Evolutionary conservation across 2,888 invertebrate genomes (phyloP).

Genomic region (Macaria notata): DNA sequence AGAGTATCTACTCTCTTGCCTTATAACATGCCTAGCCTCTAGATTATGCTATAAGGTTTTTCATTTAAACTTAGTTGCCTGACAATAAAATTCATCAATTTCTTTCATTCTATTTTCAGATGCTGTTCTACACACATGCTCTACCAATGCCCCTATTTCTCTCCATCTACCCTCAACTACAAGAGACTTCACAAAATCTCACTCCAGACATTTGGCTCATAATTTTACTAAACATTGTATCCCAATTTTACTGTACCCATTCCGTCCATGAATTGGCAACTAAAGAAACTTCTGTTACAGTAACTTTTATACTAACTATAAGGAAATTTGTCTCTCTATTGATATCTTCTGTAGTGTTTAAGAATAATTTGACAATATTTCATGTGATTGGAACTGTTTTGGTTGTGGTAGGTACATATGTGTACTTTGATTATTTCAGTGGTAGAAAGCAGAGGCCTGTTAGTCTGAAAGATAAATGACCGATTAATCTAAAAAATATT

Average conservation of each 20-base stretch:
- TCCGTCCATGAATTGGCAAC: slow-evolving; percentile 70
- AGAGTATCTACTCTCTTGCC: no score
- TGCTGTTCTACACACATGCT: slow-evolving; percentile 71
- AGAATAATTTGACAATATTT: slow-evolving; percentile 64
- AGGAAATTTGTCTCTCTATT: slow-evolving; percentile 68
- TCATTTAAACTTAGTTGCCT: no score
- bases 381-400: slow-evolving; percentile 63
- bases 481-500: background rate
- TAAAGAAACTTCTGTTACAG: slow-evolving; percentile 66
- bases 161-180: slow-evolving; percentile 55
- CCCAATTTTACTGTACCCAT: slow-evolving; percentile 67
- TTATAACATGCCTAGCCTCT: no score
- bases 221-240: slow-evolving; percentile 55
- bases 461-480: slow-evolving; percentile 46
- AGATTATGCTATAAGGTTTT: no score
- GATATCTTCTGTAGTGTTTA: slow-evolving; percentile 69
- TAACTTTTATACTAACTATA: slow-evolving; percentile 69
- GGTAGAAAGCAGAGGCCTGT: slow-evolving; percentile 57
- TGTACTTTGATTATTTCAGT: slow-evolving; percentile 69
- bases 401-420: slow-evolving; percentile 65
- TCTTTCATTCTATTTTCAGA: slow-evolving; percentile 50
- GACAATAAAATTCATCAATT: no score
- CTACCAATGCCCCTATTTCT: slow-evolving; percentile 66
- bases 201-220: slow-evolving; percentile 54
- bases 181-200: slow-evolving; percentile 42